These are phyloP conservation scores for Napeogenes inachia DNA, from an alignment of 2,888 invertebrate genomes.

Conservation along the genomic window DNA sequence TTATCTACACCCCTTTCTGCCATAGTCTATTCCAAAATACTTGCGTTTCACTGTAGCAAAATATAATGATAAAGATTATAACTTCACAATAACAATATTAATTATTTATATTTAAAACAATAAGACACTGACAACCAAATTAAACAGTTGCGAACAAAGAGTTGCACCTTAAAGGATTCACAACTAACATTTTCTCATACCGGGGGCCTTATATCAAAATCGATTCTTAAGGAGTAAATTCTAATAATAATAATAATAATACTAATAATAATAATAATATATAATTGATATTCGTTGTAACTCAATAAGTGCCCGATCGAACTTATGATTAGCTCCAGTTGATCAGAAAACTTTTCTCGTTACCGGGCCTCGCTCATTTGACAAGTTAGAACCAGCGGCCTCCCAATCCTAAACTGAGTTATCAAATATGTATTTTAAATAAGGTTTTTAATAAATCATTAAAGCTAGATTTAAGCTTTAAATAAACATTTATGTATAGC, in stretches of 20 bases:
- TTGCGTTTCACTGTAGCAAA: too few species aligned
- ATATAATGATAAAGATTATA: too few species aligned
- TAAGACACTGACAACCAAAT: too few species aligned
- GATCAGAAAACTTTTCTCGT: conserved; percentile 29
- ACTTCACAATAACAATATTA: too few species aligned
- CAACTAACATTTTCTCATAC: too few species aligned
- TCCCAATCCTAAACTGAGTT: not conserved
- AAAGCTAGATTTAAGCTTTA: not conserved
- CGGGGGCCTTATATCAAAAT: too few species aligned
- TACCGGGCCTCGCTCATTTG: conserved; percentile 13
- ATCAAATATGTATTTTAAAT: not conserved
- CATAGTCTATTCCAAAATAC: too few species aligned
- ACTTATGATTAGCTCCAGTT: conserved; percentile 19
- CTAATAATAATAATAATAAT: not conserved
- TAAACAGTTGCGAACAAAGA: too few species aligned
- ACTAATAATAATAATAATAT: not conserved
- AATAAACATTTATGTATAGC: not conserved
- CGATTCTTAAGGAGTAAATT: not conserved
- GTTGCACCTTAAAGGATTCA: too few species aligned
- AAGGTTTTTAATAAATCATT: not conserved
- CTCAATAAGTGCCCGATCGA: conserved; percentile 15
- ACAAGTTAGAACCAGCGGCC: conserved; percentile 6
- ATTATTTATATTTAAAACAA: too few species aligned
- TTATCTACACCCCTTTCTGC: too few species aligned
- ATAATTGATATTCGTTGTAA: conserved; percentile 10